phyloP scores from a whole-genome alignment of 2,888 invertebrate genomes.

The Cosmia trapezina region DNA sequence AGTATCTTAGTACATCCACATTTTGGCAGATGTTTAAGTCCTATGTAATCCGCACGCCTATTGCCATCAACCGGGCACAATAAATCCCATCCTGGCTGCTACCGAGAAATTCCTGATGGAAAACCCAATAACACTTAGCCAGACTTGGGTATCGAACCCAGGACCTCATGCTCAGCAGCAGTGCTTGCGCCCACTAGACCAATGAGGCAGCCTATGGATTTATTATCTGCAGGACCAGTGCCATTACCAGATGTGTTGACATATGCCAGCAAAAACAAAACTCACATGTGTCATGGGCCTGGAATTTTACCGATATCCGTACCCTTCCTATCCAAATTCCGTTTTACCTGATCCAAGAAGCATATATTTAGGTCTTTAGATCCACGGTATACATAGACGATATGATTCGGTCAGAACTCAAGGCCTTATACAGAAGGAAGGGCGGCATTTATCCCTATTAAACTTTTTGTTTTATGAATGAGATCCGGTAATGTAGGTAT shows the following conservation, averaged over 20 bases:
- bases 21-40: too few species aligned
- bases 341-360: background rate
- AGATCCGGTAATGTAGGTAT: slow-evolving; percentile 1
- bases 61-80: too few species aligned
- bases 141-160: too few species aligned
- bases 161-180: too few species aligned
- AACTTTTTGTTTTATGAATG: slow-evolving; percentile 6
- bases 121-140: too few species aligned
- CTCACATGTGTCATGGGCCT: too few species aligned
- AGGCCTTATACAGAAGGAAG: background rate
- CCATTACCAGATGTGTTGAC: background rate
- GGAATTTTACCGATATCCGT: background rate
- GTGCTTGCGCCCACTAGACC: too few species aligned
- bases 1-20: too few species aligned
- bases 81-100: too few species aligned
- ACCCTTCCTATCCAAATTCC: background rate
- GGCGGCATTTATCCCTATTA: background rate
- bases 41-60: too few species aligned
- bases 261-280: background rate
- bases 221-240: background rate
- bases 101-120: too few species aligned
- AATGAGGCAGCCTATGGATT: too few species aligned
- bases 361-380: background rate
- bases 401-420: background rate
- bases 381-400: background rate